phyloP scores from a whole-genome alignment of 2,888 invertebrate species.

The Digitonthophagus gazella region DNA sequence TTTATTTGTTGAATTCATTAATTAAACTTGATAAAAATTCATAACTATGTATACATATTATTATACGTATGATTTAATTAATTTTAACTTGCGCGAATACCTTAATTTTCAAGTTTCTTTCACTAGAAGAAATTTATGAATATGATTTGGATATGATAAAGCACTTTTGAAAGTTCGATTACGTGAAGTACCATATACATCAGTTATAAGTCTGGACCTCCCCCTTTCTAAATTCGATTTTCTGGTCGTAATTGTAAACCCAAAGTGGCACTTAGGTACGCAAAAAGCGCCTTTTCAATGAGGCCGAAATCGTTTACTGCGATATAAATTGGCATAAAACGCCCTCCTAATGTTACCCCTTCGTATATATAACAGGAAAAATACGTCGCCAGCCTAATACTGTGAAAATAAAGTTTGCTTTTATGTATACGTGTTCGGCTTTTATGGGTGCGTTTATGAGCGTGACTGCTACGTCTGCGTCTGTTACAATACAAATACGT shows the following conservation, averaged over 20 bases:
- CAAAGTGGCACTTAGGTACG: not conserved
- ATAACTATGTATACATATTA: too few relatives aligned
- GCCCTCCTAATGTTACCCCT: not conserved
- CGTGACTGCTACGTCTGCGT: too few relatives aligned
- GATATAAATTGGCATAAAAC: not conserved
- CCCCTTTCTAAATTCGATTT: not conserved
- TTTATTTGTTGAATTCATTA: too few relatives aligned
- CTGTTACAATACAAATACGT: too few relatives aligned
- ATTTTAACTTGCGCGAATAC: too few relatives aligned
- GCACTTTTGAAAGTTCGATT: too few relatives aligned
- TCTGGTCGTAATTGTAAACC: not conserved
- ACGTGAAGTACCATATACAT: too few relatives aligned
- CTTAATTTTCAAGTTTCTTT: too few relatives aligned
- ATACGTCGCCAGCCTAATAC: not conserved
- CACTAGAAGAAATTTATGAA: too few relatives aligned
- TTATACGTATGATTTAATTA: too few relatives aligned
- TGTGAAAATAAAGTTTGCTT: not conserved
- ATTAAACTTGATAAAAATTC: too few relatives aligned
- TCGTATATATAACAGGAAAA: not conserved
- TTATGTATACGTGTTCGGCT: not conserved
- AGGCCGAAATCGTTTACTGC: not conserved
- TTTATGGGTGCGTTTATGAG: not conserved
- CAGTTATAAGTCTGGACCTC: not conserved
- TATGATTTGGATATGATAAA: too few relatives aligned
- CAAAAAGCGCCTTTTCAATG: not conserved